A percentile compares a stretch with the other conserved stretches of the same genome.
These are phyloP conservation scores for Microctenopoma steveboyesi DNA, from an alignment of 2,797 vertebrate genomes.

Conservation along the genomic window DNA sequence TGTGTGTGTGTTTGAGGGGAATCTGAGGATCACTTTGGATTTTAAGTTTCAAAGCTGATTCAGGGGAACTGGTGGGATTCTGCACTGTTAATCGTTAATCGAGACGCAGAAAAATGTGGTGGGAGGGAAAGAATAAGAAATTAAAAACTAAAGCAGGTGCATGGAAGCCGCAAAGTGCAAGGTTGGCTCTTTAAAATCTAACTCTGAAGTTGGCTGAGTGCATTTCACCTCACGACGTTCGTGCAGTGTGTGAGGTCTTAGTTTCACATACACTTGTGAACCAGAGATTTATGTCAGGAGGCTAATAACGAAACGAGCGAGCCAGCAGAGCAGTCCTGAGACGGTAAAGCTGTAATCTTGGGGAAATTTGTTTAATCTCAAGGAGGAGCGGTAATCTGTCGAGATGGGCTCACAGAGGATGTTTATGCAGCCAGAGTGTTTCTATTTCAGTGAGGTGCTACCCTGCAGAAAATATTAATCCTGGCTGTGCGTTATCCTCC, in stretches of 20 bases:
- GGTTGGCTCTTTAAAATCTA: background rate
- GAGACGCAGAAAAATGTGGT: slow-evolving; percentile 11
- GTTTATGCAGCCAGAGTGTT: slow-evolving; percentile 62
- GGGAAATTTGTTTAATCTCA: slow-evolving; percentile 76
- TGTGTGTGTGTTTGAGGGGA: slow-evolving; percentile 17
- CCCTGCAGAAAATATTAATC: slow-evolving; percentile 71
- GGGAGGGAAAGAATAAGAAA: background rate
- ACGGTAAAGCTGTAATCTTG: slow-evolving; percentile 69
- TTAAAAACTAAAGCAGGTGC: slow-evolving; percentile 12
- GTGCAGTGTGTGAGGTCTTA: slow-evolving; percentile 33
- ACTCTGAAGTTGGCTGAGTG: slow-evolving; percentile 12
- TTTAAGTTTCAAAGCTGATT: slow-evolving; percentile 65
- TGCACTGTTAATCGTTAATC: slow-evolving; percentile 41
- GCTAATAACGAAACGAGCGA: slow-evolving; percentile 58
- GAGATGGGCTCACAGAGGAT: slow-evolving; percentile 68
- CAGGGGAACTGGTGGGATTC: slow-evolving; percentile 55
- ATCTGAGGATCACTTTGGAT: slow-evolving; percentile 56
- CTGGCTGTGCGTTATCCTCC: slow-evolving; percentile 35
- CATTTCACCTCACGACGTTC: slow-evolving; percentile 22
- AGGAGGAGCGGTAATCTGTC: slow-evolving; percentile 74
- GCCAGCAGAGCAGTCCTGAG: slow-evolving; percentile 55
- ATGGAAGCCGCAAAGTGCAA: background rate
- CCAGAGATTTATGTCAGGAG: slow-evolving; percentile 71
- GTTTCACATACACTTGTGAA: slow-evolving; percentile 45
- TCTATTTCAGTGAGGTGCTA: slow-evolving; percentile 71